Conservation (phyloP, 2,113 vertebrate species). For the Crypturellus undulatus region DNA sequence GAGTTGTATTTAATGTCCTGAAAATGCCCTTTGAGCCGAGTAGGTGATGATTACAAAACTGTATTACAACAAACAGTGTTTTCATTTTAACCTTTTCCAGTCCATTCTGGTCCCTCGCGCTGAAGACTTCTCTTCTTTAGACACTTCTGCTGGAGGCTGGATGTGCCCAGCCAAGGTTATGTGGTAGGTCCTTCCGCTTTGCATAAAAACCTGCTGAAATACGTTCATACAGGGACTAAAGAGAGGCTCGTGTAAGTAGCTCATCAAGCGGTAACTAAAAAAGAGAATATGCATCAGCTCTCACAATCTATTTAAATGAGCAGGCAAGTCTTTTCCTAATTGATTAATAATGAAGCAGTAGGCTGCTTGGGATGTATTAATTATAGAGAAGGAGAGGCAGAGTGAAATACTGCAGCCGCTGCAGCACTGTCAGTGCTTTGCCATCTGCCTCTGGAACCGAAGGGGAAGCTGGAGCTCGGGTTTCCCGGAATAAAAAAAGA, state of each 20-base stretch:
- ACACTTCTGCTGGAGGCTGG: not conserved
- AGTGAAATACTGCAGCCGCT: not conserved
- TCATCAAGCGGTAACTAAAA: not conserved
- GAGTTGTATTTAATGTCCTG: rapidly evolving
- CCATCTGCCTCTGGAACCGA: not conserved
- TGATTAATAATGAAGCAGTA: not conserved
- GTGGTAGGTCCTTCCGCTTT: not conserved
- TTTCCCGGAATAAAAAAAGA: not conserved
- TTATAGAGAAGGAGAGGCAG: not conserved
- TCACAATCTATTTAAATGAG: not conserved
- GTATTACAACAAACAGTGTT: not conserved
- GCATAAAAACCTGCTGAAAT: not conserved
- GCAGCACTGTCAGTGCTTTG: not conserved
- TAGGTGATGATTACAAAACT: not conserved
- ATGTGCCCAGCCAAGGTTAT: not conserved
- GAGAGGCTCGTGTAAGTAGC: not conserved
- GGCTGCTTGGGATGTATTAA: not conserved
- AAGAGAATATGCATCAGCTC: not conserved
- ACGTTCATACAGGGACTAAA: rapidly evolving
- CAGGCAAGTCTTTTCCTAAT: not conserved
- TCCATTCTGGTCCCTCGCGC: not conserved
- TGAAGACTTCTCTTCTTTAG: not conserved
- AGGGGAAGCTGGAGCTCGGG: not conserved
- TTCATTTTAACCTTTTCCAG: not conserved
- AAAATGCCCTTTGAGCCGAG: not conserved